These are phyloP conservation scores for Nymphalis c-album DNA, from an alignment of 2,888 invertebrate species.

Conservation along the genomic window DNA sequence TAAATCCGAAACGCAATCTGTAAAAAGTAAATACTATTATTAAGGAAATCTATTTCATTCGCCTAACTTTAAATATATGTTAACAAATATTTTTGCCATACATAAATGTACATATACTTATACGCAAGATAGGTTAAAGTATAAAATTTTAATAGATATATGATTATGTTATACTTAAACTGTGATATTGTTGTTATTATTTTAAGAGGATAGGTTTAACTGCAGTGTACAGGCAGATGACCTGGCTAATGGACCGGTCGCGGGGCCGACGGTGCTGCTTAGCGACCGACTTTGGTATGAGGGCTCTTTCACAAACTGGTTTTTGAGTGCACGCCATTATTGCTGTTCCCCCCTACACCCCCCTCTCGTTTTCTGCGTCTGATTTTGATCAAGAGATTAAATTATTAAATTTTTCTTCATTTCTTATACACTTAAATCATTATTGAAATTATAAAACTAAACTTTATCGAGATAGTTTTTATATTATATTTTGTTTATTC, in stretches of 20 bases:
- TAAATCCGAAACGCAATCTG: not conserved
- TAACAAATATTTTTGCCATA: no score
- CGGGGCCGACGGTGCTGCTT: slow-evolving; percentile 44
- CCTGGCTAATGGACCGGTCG: slow-evolving; percentile 57
- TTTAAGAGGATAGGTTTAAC: slow-evolving; percentile 15
- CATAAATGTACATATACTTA: not conserved
- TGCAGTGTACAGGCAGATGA: slow-evolving; percentile 52
- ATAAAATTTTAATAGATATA: slow-evolving; percentile 3
- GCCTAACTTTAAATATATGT: no score
- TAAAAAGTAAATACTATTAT: no score
- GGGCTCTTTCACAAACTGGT: slow-evolving; percentile 72
- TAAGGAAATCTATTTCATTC: no score
- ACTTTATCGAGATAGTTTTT: no score
- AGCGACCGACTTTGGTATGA: slow-evolving; percentile 59
- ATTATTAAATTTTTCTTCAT: not conserved
- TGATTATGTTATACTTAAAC: not conserved
- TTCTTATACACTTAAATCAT: not conserved
- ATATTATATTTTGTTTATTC: not conserved
- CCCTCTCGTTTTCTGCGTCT: slow-evolving; percentile 34
- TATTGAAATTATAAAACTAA: not conserved
- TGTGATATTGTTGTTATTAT: slow-evolving; percentile 10
- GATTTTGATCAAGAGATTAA: slow-evolving; percentile 7
- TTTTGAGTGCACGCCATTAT: slow-evolving; percentile 52
- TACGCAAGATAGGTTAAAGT: not conserved
- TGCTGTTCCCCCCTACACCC: slow-evolving; percentile 40